Evolutionary conservation across 2,888 invertebrate species (phyloP), one percentile per base, ranked within the genome.

Genomic region (Pristionchus exspectatus): DNA sequence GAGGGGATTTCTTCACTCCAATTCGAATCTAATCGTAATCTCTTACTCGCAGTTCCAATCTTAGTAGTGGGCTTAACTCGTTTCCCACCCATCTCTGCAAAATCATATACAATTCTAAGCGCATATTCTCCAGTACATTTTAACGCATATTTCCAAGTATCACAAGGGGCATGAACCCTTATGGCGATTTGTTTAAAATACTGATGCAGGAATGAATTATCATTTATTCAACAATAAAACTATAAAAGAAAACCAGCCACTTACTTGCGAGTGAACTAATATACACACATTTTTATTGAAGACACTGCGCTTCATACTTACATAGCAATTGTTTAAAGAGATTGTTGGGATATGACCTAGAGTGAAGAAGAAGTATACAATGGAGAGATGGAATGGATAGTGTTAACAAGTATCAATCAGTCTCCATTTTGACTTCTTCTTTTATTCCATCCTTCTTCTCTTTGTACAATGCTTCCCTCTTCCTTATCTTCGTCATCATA

Each of bases 401-500:
- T 50, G 44, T 50, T 9, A 10, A 50, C 44, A 50, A 3, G 54
- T 21, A 24, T 27, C 54, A 83, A 24, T 85, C 33, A 54, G 83
- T 83, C 83, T 83, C 83, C 54, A 54, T 83, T 50, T 83, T 83
- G n/a, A 83, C 21, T 54, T 83, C 83, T n/a, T 83, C 83, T 44
- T 38, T 44, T 10, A 38, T 16, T 38, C 77, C 77, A 9, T 50
- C 44, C 16, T 50, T 54, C 33, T n/a, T 50, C 54, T 50, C 83
- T 54, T 83, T 83, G 50, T 83, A 12, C 50, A 83, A 54, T n/a
- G 83, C 85, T 63, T 85, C 85, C 24, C 85, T 56, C 85, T 63
- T 85, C n/a, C 85, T 85, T 30, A 85, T 63, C 85, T 59, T 85
- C 24, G 85, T 38, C 85, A 85, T 63, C 85, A 85, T 85, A 12